These are phyloP conservation scores for Pollenia griseotomentosa DNA, from an alignment of 2,888 invertebrate species.

Conservation along the genomic window DNA sequence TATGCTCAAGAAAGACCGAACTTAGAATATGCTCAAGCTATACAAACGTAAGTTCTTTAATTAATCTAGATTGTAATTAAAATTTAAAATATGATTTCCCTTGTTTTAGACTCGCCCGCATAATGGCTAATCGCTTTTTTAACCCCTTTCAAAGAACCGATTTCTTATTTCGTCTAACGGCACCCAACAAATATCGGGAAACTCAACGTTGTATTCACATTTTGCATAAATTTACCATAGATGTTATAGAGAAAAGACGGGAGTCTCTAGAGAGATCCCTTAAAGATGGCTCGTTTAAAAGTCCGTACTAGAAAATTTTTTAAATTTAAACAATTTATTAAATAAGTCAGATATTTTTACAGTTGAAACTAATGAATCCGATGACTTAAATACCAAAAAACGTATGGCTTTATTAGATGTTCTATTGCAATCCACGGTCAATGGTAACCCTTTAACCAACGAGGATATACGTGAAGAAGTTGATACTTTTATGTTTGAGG, in stretches of 20 bases:
- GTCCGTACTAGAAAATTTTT: background rate
- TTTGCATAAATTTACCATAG: constrained; percentile 81
- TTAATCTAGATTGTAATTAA: background rate
- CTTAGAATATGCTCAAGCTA: constrained; percentile 89
- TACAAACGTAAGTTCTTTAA: constrained; percentile 85
- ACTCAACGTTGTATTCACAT: constrained; percentile 76
- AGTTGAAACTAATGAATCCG: constrained; percentile 70
- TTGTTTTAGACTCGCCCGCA: constrained; percentile 77
- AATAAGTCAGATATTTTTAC: background rate
- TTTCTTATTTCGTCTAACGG: constrained; percentile 77
- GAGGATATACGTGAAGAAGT: constrained; percentile 88
- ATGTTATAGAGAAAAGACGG: constrained; percentile 77
- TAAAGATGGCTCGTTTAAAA: constrained; percentile 57
- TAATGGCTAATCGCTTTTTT: constrained; percentile 79
- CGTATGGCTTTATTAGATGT: constrained; percentile 89
- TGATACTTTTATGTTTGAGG: constrained; percentile 87
- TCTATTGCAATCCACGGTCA: constrained; percentile 86
- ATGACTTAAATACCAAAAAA: constrained; percentile 85
- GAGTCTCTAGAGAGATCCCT: constrained; percentile 73
- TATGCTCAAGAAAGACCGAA: constrained; percentile 86
- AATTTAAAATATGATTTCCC: no score
- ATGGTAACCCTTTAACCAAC: constrained; percentile 86
- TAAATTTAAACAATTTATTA: background rate
- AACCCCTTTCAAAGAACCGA: constrained; percentile 79
- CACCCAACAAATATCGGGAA: constrained; percentile 74